These are phyloP conservation scores for Trochalopteron elliotii DNA, from an alignment of 2,113 vertebrate species.

Conservation along the genomic window DNA sequence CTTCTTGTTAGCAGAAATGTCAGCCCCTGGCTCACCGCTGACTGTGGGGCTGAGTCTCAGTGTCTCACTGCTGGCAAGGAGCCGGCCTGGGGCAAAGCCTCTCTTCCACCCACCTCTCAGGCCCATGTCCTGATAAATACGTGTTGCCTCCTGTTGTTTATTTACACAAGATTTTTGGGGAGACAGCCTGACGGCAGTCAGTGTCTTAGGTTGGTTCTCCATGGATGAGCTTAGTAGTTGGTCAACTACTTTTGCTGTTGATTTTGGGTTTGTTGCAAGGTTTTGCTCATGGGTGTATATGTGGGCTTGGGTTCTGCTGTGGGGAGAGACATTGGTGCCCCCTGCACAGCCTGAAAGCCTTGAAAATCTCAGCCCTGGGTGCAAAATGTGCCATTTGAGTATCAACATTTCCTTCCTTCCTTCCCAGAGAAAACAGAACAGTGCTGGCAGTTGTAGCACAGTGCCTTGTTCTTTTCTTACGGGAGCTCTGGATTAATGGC, in stretches of 20 bases:
- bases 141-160: neutral
- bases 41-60: neutral
- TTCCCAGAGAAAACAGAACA: neutral
- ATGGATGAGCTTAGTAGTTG: neutral
- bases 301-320: neutral
- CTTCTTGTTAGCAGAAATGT: constrained; percentile 62
- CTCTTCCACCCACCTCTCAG: constrained; percentile 7
- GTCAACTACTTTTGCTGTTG: constrained; percentile 20
- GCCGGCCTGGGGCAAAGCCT: constrained; percentile 46
- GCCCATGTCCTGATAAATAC: neutral
- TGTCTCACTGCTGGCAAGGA: constrained; percentile 2
- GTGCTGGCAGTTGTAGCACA: neutral
- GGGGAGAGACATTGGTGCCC: neutral
- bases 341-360: neutral
- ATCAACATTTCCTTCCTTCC: neutral
- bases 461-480: constrained; percentile 2
- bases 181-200: neutral
- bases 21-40: constrained; percentile 56
- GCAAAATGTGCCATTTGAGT: neutral
- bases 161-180: neutral
- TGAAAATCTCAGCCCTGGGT: neutral
- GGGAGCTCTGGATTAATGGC: neutral
- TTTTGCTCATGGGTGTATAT: neutral
- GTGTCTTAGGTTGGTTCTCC: neutral
- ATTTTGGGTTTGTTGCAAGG: constrained; percentile 32